Conservation (phyloP, 2,888 invertebrate genomes). For the Hoplodrina blanda region DNA sequence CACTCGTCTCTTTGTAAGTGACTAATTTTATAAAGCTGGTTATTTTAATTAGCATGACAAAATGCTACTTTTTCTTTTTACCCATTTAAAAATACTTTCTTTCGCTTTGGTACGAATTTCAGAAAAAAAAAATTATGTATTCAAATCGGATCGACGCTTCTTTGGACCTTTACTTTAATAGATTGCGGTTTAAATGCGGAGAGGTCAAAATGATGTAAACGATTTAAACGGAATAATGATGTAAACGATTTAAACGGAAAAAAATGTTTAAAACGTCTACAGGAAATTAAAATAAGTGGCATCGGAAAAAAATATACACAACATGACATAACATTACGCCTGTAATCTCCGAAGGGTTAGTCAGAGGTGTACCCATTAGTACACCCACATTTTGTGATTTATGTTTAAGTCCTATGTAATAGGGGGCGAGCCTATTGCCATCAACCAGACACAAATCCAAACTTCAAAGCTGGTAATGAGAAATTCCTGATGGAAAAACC, state of each 20-base stretch:
- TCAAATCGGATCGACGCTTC: slow-evolving; percentile 63
- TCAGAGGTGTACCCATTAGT: too few species aligned
- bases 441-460: too few species aligned
- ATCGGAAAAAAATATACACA: background rate
- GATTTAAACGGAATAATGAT: slow-evolving; percentile 36
- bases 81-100: slow-evolving; percentile 53
- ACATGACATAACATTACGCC: too few species aligned
- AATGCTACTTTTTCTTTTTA: slow-evolving; percentile 50
- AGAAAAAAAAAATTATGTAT: slow-evolving; percentile 65
- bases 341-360: too few species aligned
- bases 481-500: too few species aligned
- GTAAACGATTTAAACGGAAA: slow-evolving; percentile 38
- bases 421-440: too few species aligned
- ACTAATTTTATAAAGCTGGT: slow-evolving; percentile 26
- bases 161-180: slow-evolving; percentile 53
- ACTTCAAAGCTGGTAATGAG: too few species aligned
- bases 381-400: too few species aligned
- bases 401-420: too few species aligned
- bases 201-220: slow-evolving; percentile 28
- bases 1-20: slow-evolving; percentile 24
- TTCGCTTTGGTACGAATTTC: slow-evolving; percentile 42
- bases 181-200: slow-evolving; percentile 46
- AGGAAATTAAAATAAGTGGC: slow-evolving; percentile 7
- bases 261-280: background rate
- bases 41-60: slow-evolving; percentile 52